Percentiles rank a stretch among this genome's conserved stretches.
Conservation (phyloP, 2,888 invertebrate genomes). For the Dinocampus coccinellae region DNA sequence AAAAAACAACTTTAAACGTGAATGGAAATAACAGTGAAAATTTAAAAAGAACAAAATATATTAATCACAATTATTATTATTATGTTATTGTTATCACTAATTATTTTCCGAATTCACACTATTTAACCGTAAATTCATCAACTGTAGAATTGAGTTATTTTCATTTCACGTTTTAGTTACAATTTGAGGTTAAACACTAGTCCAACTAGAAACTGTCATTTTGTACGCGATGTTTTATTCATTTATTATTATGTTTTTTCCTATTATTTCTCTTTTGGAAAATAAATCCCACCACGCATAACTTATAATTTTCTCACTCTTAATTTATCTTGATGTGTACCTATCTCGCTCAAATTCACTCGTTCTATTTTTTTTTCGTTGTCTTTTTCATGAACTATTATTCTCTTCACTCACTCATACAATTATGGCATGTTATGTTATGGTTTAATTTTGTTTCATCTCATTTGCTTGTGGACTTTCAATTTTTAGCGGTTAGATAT, state of each 20-base stretch:
- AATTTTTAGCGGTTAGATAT: slow-evolving; percentile 30
- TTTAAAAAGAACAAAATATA: background rate
- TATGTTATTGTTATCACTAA: background rate
- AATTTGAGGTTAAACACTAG: too few relatives aligned
- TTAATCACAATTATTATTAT: background rate
- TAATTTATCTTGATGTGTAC: slow-evolving; percentile 3
- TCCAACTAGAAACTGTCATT: too few relatives aligned
- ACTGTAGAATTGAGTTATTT: background rate
- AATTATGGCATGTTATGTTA: background rate
- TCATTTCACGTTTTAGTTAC: background rate
- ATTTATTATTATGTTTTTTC: too few relatives aligned
- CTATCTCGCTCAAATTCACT: slow-evolving; percentile 12
- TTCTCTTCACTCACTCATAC: background rate
- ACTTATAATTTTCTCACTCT: slow-evolving; percentile 51
- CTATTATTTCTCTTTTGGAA: too few relatives aligned
- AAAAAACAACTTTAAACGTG: background rate
- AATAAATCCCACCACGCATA: slow-evolving; percentile 31
- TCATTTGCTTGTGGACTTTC: slow-evolving; percentile 19
- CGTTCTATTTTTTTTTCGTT: slow-evolving; percentile 21
- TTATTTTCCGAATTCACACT: background rate
- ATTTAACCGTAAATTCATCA: background rate
- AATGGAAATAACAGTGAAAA: background rate
- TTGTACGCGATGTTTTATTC: background rate
- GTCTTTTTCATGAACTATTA: slow-evolving; percentile 24
- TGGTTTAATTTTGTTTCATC: background rate